These are phyloP conservation scores for Drosophila anomelani DNA, from an alignment of 2,888 invertebrate species.

Conservation along the genomic window DNA sequence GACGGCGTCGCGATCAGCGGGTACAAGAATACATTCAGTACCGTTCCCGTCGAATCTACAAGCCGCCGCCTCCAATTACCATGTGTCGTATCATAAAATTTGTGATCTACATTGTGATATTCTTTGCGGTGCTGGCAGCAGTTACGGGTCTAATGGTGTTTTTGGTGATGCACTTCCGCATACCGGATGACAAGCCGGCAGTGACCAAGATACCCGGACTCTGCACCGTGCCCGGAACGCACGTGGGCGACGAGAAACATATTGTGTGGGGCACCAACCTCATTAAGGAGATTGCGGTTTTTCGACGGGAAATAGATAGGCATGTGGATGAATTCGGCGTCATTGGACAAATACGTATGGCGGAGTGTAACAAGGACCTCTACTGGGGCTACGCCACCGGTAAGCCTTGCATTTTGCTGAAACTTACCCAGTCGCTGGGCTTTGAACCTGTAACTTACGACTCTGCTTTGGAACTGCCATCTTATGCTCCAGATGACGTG, in stretches of 20 bases:
- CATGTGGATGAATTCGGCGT: conserved; percentile 40
- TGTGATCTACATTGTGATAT: conserved; percentile 11
- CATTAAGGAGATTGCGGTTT: background rate
- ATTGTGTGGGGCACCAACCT: conserved; percentile 14
- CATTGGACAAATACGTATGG: conserved; percentile 18
- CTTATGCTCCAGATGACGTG: conserved; percentile 42
- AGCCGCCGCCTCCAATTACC: background rate
- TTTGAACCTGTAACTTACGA: conserved; percentile 51
- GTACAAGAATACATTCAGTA: conserved; percentile 18
- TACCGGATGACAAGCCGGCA: conserved; percentile 23
- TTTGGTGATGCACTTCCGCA: conserved; percentile 13
- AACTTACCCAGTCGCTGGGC: conserved; percentile 56
- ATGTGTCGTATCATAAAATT: conserved; percentile 21
- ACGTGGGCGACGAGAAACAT: conserved; percentile 19
- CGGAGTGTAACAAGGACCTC: conserved; percentile 54
- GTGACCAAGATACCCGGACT: conserved; percentile 46
- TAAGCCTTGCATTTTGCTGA: conserved; percentile 61
- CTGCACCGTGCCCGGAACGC: conserved; percentile 45
- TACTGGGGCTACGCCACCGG: conserved; percentile 55
- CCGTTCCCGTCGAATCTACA: conserved; percentile 20
- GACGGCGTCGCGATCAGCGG: conserved; percentile 23
- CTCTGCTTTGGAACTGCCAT: conserved; percentile 46
- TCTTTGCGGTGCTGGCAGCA: conserved; percentile 19
- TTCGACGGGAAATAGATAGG: conserved; percentile 36
- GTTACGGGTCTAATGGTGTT: conserved; percentile 13